A percentile compares a stretch with the other conserved stretches of the same genome.
These are phyloP conservation scores for Ametastegia equiseti DNA, from an alignment of 2,888 invertebrate species.

Conservation along the genomic window DNA sequence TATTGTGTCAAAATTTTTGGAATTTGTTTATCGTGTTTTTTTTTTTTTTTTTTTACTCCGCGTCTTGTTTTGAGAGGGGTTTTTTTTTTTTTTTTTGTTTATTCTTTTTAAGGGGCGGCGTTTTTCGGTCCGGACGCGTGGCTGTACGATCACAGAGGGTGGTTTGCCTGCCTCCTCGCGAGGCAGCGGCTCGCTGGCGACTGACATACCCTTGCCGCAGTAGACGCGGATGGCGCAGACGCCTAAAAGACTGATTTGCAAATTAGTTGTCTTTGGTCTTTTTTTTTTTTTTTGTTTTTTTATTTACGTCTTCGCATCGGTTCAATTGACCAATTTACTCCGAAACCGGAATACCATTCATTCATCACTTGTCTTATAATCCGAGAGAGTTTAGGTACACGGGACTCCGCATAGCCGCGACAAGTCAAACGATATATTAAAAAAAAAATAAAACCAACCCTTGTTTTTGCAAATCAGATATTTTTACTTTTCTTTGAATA, in stretches of 20 bases:
- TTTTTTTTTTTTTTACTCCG: too few species aligned
- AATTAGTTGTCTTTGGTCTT: constrained; percentile 22
- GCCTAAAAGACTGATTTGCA: constrained; percentile 59
- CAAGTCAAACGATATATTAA: too few species aligned
- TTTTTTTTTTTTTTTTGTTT: background rate
- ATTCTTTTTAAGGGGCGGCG: constrained; percentile 48
- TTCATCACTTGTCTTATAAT: too few species aligned
- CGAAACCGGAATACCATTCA: too few species aligned
- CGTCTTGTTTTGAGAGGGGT: background rate
- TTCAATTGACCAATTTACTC: background rate
- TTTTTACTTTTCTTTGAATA: too few species aligned
- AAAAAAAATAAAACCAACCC: too few species aligned
- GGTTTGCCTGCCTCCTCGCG: constrained; percentile 59
- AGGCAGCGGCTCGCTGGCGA: constrained; percentile 70
- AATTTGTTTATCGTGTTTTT: too few species aligned
- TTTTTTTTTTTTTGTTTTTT: background rate
- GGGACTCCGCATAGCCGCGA: too few species aligned
- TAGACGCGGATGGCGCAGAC: constrained; percentile 62
- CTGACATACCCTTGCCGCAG: constrained; percentile 64
- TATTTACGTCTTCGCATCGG: background rate
- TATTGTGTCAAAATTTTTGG: too few species aligned
- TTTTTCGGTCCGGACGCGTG: constrained; percentile 60
- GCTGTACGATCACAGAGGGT: constrained; percentile 55
- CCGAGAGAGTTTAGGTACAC: too few species aligned
- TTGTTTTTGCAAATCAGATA: too few species aligned